phyloP scores from a whole-genome alignment of 2,888 invertebrate genomes.

The Limnephilus marmoratus region DNA sequence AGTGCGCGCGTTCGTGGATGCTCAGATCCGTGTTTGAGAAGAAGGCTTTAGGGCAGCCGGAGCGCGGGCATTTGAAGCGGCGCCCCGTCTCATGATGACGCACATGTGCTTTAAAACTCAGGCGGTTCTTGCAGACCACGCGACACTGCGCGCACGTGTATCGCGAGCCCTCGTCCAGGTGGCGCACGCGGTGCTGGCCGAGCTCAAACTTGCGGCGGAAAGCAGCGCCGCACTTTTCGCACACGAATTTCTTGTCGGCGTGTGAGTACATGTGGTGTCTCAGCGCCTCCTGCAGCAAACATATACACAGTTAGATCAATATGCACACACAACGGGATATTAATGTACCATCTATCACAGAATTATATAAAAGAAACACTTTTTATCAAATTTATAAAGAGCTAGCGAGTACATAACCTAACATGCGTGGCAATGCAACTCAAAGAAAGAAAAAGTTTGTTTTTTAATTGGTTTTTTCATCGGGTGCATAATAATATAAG shows the following conservation, averaged over 20 bases:
- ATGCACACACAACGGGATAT: neutral
- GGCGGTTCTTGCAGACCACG: conserved; percentile 65
- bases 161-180: conserved; percentile 63
- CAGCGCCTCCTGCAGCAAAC: conserved; percentile 61
- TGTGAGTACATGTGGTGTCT: conserved; percentile 66
- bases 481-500: too few relatives aligned
- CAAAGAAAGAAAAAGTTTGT: too few relatives aligned
- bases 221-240: conserved; percentile 66
- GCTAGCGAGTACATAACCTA: neutral
- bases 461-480: too few relatives aligned
- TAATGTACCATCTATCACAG: neutral
- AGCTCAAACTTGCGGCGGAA: conserved; percentile 67
- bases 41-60: conserved; percentile 67
- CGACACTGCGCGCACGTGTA: conserved; percentile 64
- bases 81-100: conserved; percentile 63
- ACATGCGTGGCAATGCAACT: too few relatives aligned
- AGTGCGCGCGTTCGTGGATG: conserved; percentile 67
- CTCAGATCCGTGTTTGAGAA: conserved; percentile 65
- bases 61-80: conserved; percentile 66
- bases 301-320: neutral
- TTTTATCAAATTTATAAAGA: too few relatives aligned
- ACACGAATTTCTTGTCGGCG: conserved; percentile 64
- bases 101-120: conserved; percentile 65
- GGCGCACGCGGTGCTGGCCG: conserved; percentile 65
- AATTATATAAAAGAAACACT: too few relatives aligned